phyloP scores from a whole-genome alignment of 2,797 vertebrate genomes.

The Taeniopygia guttata region DNA sequence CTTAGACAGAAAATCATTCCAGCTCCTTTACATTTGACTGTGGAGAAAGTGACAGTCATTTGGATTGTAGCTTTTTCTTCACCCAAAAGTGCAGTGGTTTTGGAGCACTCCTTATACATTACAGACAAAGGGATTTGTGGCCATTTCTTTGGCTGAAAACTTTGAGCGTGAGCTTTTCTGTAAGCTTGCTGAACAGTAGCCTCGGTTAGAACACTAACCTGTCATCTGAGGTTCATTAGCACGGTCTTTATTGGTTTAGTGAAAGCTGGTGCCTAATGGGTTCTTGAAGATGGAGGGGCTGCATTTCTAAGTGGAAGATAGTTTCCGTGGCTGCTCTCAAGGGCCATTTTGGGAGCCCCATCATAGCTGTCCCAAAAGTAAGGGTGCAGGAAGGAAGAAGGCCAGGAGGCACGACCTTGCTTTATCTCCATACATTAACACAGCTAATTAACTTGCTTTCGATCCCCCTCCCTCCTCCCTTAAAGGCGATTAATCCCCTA shows the following conservation, averaged over 20 bases:
- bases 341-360: constrained; percentile 12
- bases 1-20: background rate
- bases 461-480: background rate
- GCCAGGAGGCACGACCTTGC: constrained; percentile 25
- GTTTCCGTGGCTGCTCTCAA: background rate
- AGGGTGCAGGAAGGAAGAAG: background rate
- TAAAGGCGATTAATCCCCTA: constrained; percentile 49
- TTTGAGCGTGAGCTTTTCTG: background rate
- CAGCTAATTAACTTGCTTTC: constrained; percentile 63
- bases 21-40: background rate
- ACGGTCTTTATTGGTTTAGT: background rate
- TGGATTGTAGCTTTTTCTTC: background rate
- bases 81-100: background rate
- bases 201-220: background rate
- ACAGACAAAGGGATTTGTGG: background rate
- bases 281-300: background rate
- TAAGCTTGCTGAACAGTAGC: constrained; percentile 23
- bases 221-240: constrained; percentile 32
- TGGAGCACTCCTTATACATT: background rate
- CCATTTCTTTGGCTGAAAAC: background rate
- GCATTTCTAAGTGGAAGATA: background rate
- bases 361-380: constrained; percentile 17
- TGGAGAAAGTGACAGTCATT: background rate
- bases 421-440: constrained; percentile 63
- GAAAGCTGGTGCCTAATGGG: constrained; percentile 19